These are phyloP conservation scores for Aphelenchoides avenae DNA, from an alignment of 1,140 invertebrate genomes.

Conservation along the genomic window DNA sequence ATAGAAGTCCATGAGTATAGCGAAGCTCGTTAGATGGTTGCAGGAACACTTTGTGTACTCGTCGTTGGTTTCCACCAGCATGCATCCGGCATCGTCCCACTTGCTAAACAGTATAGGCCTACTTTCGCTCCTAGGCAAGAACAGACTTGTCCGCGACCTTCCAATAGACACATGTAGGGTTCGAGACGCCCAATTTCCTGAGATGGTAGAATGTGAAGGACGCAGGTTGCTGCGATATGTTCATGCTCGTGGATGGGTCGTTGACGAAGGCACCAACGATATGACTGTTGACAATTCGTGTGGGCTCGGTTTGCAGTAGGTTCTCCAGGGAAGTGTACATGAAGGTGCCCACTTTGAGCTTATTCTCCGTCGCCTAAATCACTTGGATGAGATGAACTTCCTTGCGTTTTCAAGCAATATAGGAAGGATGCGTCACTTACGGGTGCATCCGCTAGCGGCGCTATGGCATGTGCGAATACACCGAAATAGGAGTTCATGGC, in stretches of 20 bases:
- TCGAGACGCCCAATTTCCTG: constrained; percentile 34
- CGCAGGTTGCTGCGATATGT: constrained; percentile 23
- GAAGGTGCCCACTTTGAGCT: constrained; percentile 23
- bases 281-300: constrained; percentile 27
- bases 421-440: not conserved
- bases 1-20: constrained; percentile 51
- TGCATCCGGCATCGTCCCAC: constrained; percentile 34
- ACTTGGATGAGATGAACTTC: too few species aligned
- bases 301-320: not conserved
- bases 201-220: constrained; percentile 50
- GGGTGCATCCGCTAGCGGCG: not conserved
- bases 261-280: constrained; percentile 50
- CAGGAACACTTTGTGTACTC: constrained; percentile 42
- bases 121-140: too few species aligned
- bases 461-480: not conserved
- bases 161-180: constrained; percentile 49
- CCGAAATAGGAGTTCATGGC: not conserved
- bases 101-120: too few species aligned
- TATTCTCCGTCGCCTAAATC: not conserved
- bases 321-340: constrained; percentile 9
- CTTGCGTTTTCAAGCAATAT: constrained; percentile 1
- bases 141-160: constrained; percentile 30
- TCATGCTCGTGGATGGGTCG: constrained; percentile 36
- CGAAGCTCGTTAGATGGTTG: constrained; percentile 47
- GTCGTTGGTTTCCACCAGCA: constrained; percentile 20